Conservation (phyloP, 2,888 invertebrate genomes). For the Mythimna ferrago region DNA sequence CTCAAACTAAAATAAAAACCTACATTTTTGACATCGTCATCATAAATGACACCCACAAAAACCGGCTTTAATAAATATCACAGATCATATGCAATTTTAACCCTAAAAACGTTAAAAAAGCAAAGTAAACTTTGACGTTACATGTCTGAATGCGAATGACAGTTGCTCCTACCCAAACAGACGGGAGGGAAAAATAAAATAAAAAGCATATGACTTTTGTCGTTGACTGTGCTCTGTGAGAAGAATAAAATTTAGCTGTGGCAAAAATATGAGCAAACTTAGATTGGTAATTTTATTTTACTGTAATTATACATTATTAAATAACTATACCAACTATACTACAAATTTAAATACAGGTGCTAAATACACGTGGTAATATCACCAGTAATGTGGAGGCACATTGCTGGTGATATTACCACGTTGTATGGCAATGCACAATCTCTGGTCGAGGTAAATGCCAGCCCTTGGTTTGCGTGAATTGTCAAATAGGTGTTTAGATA, state of each 20-base stretch:
- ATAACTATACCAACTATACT: no score
- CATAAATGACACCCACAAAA: slow-evolving; percentile 41
- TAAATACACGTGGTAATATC: no score
- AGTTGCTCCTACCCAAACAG: slow-evolving; percentile 49
- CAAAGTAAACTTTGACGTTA: slow-evolving; percentile 51
- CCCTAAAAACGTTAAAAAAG: slow-evolving; percentile 47
- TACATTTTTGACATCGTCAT: slow-evolving; percentile 36
- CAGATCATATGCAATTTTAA: slow-evolving; percentile 44
- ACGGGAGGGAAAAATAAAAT: slow-evolving; percentile 48
- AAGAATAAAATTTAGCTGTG: slow-evolving; percentile 38
- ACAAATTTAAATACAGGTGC: no score
- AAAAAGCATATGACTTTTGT: slow-evolving; percentile 61
- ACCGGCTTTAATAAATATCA: slow-evolving; percentile 44
- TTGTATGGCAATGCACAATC: no score
- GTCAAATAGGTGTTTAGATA: no score
- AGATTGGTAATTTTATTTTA: slow-evolving; percentile 2
- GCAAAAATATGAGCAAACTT: slow-evolving; percentile 18
- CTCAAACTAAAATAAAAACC: slow-evolving; percentile 11
- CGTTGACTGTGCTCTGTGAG: slow-evolving; percentile 51
- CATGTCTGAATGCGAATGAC: slow-evolving; percentile 60
- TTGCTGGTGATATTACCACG: no score
- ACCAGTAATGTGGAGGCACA: no score
- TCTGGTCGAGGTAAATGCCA: no score
- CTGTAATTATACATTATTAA: no score
- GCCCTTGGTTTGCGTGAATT: no score